Evolutionary conservation across 1,140 invertebrate genomes (phyloP).

Genomic region (Trichonephila inaurata): DNA sequence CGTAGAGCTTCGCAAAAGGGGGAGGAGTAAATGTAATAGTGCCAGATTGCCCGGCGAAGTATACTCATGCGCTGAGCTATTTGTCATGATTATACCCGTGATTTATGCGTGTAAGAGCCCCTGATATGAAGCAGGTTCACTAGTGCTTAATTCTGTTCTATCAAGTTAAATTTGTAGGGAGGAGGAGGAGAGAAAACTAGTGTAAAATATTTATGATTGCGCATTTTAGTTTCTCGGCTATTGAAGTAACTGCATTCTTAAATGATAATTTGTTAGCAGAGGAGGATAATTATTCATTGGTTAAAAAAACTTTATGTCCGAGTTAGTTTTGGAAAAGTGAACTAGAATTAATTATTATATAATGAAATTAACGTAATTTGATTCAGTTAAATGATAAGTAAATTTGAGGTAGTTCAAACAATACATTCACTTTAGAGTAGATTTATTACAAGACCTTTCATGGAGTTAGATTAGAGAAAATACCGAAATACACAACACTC

Average conservation of each 20-base stretch:
- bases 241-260: not conserved
- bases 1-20: slow-evolving; percentile 33
- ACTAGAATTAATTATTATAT: slow-evolving; percentile 8
- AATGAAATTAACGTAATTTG: not conserved
- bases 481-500: no score
- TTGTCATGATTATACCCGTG: slow-evolving; percentile 70
- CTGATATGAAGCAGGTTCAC: slow-evolving; percentile 68
- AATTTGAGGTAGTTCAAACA: no score
- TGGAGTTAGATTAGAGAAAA: no score
- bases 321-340: not conserved
- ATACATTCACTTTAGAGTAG: no score
- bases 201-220: slow-evolving; percentile 55
- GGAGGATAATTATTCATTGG: not conserved
- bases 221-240: not conserved
- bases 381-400: no score
- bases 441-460: no score
- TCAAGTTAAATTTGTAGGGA: slow-evolving; percentile 60
- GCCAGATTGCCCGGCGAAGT: slow-evolving; percentile 69
- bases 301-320: not conserved
- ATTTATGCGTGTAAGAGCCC: slow-evolving; percentile 66
- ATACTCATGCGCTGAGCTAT: slow-evolving; percentile 58
- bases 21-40: slow-evolving; percentile 69
- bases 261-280: not conserved
- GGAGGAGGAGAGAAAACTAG: not conserved
- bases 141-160: slow-evolving; percentile 65